Conservation (phyloP, 1,140 invertebrate genomes). For the Drosophila saltans region DNA sequence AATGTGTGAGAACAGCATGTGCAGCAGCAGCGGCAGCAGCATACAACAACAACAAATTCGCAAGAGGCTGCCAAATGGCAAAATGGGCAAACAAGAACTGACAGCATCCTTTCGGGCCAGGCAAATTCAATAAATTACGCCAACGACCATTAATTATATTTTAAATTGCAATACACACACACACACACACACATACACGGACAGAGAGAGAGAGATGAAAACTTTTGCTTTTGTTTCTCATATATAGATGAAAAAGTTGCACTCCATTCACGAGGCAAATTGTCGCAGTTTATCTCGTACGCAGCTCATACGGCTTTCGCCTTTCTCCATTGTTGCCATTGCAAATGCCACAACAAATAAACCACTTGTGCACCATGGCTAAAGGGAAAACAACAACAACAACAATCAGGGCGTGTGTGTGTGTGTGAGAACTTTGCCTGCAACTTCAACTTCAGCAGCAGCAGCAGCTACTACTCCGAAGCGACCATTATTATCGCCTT, state of each 20-base stretch:
- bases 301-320: conserved; percentile 47
- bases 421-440: conserved; percentile 31
- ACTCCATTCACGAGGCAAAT: conserved; percentile 74
- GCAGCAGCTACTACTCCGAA: background rate
- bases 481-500: conserved; percentile 60
- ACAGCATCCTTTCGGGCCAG: conserved; percentile 52
- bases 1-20: conserved; percentile 35
- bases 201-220: background rate
- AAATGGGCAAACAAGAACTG: conserved; percentile 52
- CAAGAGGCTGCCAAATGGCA: conserved; percentile 29
- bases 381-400: conserved; percentile 46
- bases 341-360: conserved; percentile 55
- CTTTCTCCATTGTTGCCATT: conserved; percentile 46
- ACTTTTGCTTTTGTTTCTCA: conserved; percentile 39
- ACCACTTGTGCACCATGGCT: conserved; percentile 59
- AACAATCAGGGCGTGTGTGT: conserved; percentile 15
- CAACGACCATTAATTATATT: conserved; percentile 81
- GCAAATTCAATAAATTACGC: conserved; percentile 81
- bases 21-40: background rate
- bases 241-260: conserved; percentile 61
- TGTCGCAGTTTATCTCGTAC: conserved; percentile 77
- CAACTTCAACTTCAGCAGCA: conserved; percentile 53
- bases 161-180: conserved; percentile 76
- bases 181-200: conserved; percentile 28
- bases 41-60: conserved; percentile 20